phyloP scores from a whole-genome alignment of 2,113 vertebrate genomes.

The Saimiri boliviensis region DNA sequence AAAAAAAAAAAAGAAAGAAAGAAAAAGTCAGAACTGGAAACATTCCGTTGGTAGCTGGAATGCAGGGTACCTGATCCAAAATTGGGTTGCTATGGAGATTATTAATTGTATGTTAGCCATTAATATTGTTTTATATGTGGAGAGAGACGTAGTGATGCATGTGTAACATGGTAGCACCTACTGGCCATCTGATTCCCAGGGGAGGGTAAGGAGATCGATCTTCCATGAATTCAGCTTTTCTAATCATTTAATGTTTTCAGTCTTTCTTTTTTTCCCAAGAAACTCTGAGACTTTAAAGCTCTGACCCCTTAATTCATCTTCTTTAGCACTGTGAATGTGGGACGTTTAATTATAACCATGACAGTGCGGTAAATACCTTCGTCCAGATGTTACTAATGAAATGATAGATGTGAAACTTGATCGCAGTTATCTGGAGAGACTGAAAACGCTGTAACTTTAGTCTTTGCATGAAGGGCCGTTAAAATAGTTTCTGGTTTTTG shows the following conservation, averaged over 20 bases:
- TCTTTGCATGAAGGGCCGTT: constrained; percentile 62
- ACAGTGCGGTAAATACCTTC: constrained; percentile 63
- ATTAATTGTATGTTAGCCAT: not conserved
- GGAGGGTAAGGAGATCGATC: not conserved
- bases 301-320: constrained; percentile 19
- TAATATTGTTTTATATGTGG: no score
- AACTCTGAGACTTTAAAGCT: constrained; percentile 43
- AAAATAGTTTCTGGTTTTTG: constrained; percentile 45
- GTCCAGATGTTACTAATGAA: constrained; percentile 40
- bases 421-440: constrained; percentile 18
- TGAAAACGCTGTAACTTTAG: constrained; percentile 43
- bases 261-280: not conserved
- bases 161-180: not conserved
- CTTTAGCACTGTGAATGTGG: constrained; percentile 52
- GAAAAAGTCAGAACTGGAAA: not conserved
- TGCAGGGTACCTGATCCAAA: not conserved
- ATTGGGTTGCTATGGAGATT: not conserved
- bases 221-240: not conserved
- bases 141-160: not conserved
- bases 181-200: not conserved
- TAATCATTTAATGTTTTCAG: not conserved
- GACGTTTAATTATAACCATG: constrained; percentile 54
- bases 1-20: no score
- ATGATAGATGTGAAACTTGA: not conserved
- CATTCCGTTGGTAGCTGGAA: not conserved